Base-by-base conservation (phyloP, 2,888 invertebrate species). In the Agrochola macilenta region DNA sequence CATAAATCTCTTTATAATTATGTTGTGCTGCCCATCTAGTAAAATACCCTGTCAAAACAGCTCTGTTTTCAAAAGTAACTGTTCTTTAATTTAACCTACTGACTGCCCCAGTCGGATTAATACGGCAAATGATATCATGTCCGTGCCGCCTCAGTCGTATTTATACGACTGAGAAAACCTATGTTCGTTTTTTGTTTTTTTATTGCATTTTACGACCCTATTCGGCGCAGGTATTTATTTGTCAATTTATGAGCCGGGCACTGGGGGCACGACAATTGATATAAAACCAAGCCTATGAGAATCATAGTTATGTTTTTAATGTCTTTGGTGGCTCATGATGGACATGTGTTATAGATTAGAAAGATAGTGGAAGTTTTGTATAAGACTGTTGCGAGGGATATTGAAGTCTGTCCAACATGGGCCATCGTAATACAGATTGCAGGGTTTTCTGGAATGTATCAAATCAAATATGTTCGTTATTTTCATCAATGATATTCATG, bases 321-420 rank as follows among this genome's bases (percentile, higher is more conserved):
- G 39, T 43, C 23, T 63, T 54, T 63, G 1, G 14, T 79, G 46
- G 35, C 14, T 68, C 69, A 39, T 46, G 61, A 11, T 74, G 57
- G 57, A 79, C 23, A 9, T 43, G 30, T 20, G 23, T 23, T 58
- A 30, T 23, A 46, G 39, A 39, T 69, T 57, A 57, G 39, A 26
- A 1, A 30, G 46, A 23, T 61, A 9, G 20, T 69, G 20, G n/a
- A 20, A 43, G 5, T 54, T 54, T 77, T 77, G 61, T 77, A 54
- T 63, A 54, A 43, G n/a, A 60, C 9, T 74, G 52, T 65, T 30
- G 26, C 49, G 4, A 43, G 9, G 57, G 57, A 23, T 76, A 26
- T 43, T 66, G 30, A n/a, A 60, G 8, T 66, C n/a, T 30, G 26
- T 52, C 14, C 30, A 69, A 69, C 64, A 78, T 57, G n/a, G 54